Percentiles rank a stretch among this genome's conserved stretches.
These are phyloP conservation scores for Ormyrus labotus DNA, from an alignment of 2,888 invertebrate species.

Conservation along the genomic window DNA sequence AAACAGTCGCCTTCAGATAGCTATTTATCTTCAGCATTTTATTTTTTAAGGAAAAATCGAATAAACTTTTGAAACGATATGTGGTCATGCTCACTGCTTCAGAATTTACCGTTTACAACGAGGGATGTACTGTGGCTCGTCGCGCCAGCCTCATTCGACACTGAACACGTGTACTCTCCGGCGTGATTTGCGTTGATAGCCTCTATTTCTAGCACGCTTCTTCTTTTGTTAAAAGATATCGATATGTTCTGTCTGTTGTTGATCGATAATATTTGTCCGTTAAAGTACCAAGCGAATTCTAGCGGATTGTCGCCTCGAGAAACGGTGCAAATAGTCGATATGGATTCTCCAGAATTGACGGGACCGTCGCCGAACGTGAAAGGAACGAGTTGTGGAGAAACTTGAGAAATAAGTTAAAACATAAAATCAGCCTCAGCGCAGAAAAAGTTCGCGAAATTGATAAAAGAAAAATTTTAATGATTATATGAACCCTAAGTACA, in stretches of 20 bases:
- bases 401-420: conserved; percentile 71
- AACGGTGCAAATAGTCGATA: conserved; percentile 83
- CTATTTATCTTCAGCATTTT: no score
- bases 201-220: conserved; percentile 82
- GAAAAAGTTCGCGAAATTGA: no score
- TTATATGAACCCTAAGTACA: no score
- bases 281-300: conserved; percentile 84
- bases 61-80: no score
- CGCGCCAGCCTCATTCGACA: conserved; percentile 84
- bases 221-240: conserved; percentile 77
- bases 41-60: no score
- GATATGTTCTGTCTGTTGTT: conserved; percentile 71
- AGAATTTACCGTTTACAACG: conserved; percentile 83
- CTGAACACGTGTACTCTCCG: conserved; percentile 87
- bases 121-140: conserved; percentile 82
- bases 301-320: conserved; percentile 86
- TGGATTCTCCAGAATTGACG: conserved; percentile 83
- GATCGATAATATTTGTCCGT: conserved; percentile 78
- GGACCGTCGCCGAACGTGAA: conserved; percentile 82
- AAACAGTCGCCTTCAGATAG: no score
- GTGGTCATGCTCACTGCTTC: background rate
- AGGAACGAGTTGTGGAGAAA: conserved; percentile 84
- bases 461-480: no score
- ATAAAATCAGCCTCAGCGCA: no score
- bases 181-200: conserved; percentile 84